Conservation (phyloP, 2,797 vertebrate species). For the Acomys russatus region DNA sequence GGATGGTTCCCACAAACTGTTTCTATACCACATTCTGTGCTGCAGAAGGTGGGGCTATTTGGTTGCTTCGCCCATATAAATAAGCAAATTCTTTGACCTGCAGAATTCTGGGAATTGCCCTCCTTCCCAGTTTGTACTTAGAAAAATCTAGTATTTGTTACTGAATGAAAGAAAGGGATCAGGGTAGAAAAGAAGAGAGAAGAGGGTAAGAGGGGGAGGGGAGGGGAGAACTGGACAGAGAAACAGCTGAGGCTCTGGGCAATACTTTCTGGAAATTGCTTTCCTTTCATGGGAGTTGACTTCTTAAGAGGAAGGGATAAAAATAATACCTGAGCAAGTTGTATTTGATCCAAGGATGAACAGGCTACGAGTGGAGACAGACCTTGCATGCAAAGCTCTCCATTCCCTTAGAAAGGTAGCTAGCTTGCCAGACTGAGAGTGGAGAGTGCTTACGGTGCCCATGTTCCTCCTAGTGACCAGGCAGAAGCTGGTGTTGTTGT, state of each 20-base stretch:
- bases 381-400: background rate
- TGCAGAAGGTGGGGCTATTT: constrained; percentile 1
- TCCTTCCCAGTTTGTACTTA: constrained; percentile 6
- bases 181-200: too few species aligned
- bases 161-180: background rate
- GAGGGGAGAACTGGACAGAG: too few species aligned
- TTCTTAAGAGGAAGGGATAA: constrained; percentile 30
- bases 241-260: too few species aligned
- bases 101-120: background rate
- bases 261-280: constrained; percentile 56
- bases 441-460: background rate
- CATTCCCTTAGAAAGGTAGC: background rate
- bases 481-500: background rate
- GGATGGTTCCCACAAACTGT: constrained; percentile 33
- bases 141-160: background rate
- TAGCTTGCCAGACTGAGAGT: background rate
- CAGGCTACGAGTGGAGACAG: background rate
- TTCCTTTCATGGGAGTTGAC: background rate
- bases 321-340: constrained; percentile 20
- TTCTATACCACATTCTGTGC: constrained; percentile 54
- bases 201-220: too few species aligned
- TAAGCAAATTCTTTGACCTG: constrained; percentile 44
- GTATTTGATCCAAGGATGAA: constrained; percentile 12
- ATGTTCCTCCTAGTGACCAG: background rate
- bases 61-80: constrained; percentile 51